Base-by-base conservation (phyloP, 2,888 invertebrate genomes). In the Orthosia gracilis region DNA sequence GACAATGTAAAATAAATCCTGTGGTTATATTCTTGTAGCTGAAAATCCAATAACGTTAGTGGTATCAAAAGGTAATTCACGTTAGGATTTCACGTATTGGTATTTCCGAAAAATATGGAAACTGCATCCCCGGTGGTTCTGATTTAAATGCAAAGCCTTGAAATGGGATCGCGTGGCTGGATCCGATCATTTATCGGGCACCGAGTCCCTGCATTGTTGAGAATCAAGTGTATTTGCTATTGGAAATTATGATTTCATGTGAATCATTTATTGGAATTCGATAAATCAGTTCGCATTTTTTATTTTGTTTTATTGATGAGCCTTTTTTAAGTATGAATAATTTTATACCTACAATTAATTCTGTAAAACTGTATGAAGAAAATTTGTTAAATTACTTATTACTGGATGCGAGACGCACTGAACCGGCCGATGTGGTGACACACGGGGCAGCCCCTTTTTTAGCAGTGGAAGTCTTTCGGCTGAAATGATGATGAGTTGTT, bases 91-190 rank as follows among this genome's bases (percentile, higher is more conserved):
- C 59, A n/a, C n/a, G 57, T 54, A 67, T 76, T 68, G 74, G 83
- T 89, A 80, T 83, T 85, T 87, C 85, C 84, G 89, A 91, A 92
- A 91, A 92, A 92, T 92, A 92, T 90, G 88, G 90, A 90, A 90
- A 91, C 88, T 92, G 91, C 92, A 91, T 85, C 87, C 85, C 88
- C 88, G 79, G 82, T 87, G 89, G 88, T 90, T 90, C 91, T 92
- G 91, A 92, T 93, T 93, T 91, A 92, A 91, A 93, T 93, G 92
- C 93, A 93, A 92, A 93, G 92, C 92, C 89, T 90, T 87, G 92
- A 85, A 92, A 92, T 92, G 88, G 91, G 88, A 91, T 90, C 88
- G 89, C 85, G 89, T 83, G 85, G 82, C 86, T 81, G 82, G 85
- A 89, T 88, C 85, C 86, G 85, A 86, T 89, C 91, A 92, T 92